A percentile compares a stretch with the other conserved stretches of the same genome.
Evolutionary conservation across 2,113 vertebrate species (phyloP).

Genomic region (Falcunculus frontatus): DNA sequence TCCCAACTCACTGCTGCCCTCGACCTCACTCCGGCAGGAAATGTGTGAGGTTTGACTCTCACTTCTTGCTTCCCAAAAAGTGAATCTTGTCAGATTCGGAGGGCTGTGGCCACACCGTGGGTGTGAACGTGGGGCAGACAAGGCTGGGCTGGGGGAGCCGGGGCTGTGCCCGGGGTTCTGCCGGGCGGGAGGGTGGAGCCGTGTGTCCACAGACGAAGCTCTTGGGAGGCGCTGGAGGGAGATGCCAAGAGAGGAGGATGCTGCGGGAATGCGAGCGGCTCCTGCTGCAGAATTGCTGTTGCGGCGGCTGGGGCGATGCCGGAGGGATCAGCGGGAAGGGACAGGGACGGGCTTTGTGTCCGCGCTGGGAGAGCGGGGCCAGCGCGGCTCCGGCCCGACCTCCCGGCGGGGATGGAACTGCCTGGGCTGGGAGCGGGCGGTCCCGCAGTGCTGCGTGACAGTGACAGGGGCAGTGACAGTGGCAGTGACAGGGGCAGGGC

Average conservation of each 20-base stretch:
- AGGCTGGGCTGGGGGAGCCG: not conserved
- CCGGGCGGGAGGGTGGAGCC: not conserved
- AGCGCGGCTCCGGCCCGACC: not conserved
- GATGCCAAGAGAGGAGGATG: not conserved
- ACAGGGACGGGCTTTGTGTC: not conserved
- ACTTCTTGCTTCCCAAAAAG: not conserved
- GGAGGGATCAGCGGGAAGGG: not conserved
- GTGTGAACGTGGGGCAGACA: not conserved
- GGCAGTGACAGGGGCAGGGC: not conserved
- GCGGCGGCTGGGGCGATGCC: not conserved
- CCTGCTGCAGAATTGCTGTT: not conserved
- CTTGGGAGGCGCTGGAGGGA: not conserved
- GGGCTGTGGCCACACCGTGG: not conserved
- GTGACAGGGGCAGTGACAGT: not conserved
- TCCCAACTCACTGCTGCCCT: not conserved
- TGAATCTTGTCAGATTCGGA: not conserved
- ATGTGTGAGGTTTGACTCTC: not conserved
- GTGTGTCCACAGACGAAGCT: not conserved
- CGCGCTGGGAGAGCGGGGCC: not conserved
- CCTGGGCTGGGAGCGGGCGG: not conserved
- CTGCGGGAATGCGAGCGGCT: not conserved
- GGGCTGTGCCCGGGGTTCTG: not conserved
- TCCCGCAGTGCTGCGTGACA: not conserved
- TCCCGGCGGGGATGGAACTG: not conserved
- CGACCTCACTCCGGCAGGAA: rapidly evolving